Conservation (phyloP, 2,113 vertebrate species). For the Tyto alba region DNA sequence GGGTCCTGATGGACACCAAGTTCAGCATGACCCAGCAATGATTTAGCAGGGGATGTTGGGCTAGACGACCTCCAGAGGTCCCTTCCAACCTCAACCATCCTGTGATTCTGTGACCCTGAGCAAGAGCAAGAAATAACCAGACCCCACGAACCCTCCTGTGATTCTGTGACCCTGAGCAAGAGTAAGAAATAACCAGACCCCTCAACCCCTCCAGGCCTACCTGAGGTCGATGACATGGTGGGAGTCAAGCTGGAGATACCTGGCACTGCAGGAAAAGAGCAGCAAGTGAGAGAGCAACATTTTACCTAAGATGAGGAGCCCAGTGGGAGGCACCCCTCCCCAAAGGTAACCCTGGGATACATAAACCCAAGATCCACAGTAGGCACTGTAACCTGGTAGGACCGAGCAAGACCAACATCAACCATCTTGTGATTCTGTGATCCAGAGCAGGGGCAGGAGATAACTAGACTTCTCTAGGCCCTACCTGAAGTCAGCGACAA, state of each 20-base stretch:
- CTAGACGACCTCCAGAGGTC: no score
- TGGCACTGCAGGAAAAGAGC: neutral
- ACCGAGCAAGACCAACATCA: neutral
- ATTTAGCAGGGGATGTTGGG: neutral
- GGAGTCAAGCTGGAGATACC: neutral
- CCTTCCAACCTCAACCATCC: neutral
- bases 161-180: neutral
- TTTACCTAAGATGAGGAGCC: neutral
- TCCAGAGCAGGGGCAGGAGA: neutral
- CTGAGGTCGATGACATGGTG: accelerated
- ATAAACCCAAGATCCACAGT: no score
- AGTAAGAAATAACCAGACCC: neutral
- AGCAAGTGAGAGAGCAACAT: neutral
- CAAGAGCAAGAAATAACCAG: neutral
- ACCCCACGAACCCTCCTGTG: no score
- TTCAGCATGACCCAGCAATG: neutral
- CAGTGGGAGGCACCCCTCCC: neutral
- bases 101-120: neutral
- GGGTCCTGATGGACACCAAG: neutral
- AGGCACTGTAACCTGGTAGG: no score
- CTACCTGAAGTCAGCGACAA: no score
- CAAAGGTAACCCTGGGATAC: neutral
- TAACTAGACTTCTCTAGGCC: neutral
- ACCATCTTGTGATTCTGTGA: no score
- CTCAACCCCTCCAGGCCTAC: neutral